Percentiles rank a stretch among this genome's conserved stretches.
phyloP scores from a whole-genome alignment of 2,797 vertebrate species.

The Acanthurus leucopareius region DNA sequence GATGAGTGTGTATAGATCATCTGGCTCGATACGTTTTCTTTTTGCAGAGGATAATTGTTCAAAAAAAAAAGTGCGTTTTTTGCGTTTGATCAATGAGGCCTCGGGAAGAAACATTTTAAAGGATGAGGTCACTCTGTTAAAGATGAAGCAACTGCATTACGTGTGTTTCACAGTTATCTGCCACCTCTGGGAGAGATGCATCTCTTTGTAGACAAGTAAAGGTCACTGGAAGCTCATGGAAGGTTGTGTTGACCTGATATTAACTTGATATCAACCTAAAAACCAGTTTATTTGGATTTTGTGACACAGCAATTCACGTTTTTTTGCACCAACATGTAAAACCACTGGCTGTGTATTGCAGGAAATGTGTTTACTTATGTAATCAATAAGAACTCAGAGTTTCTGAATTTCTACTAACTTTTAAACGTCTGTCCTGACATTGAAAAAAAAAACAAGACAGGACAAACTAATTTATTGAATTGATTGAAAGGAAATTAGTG shows the following conservation, averaged over 20 bases:
- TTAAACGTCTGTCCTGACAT: neutral
- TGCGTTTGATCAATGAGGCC: neutral
- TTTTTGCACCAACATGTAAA: neutral
- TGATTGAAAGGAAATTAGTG: constrained; percentile 17
- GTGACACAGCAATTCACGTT: neutral
- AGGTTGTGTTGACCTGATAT: neutral
- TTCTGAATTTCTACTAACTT: too few species aligned
- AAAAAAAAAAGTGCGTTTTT: constrained; percentile 27
- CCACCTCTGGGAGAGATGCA: constrained; percentile 69
- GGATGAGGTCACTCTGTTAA: constrained; percentile 64
- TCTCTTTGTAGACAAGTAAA: constrained; percentile 52
- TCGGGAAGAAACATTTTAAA: constrained; percentile 12
- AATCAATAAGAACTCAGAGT: too few species aligned
- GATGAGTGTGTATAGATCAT: neutral
- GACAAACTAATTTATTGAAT: constrained; percentile 7
- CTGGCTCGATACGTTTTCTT: neutral
- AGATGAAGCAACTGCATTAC: constrained; percentile 59
- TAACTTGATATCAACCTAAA: neutral
- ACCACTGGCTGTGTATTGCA: too few species aligned
- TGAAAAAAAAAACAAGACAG: neutral
- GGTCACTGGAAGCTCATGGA: constrained; percentile 40
- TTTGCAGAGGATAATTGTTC: neutral
- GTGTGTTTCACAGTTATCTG: constrained; percentile 66
- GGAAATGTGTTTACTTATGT: too few species aligned
- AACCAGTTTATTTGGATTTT: neutral